phyloP scores from a whole-genome alignment of 2,888 invertebrate species.

The Drosophila phalerata region DNA sequence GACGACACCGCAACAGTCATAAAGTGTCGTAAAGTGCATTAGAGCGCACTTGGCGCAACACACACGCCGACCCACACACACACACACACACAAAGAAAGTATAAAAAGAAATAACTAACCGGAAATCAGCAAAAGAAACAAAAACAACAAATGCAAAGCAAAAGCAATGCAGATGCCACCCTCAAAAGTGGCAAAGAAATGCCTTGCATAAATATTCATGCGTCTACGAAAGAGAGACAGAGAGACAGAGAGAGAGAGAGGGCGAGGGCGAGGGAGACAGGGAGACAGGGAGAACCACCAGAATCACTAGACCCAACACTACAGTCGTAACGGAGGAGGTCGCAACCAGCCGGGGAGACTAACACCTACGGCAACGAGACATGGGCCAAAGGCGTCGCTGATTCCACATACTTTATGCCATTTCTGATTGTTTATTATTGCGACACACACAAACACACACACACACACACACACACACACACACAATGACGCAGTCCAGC shows the following conservation, averaged over 20 bases:
- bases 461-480: neutral
- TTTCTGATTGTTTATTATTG: slow-evolving; percentile 81
- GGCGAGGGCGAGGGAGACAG: neutral
- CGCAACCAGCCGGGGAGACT: slow-evolving; percentile 57
- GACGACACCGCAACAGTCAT: slow-evolving; percentile 58
- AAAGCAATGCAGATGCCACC: slow-evolving; percentile 42
- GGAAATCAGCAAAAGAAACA: slow-evolving; percentile 44
- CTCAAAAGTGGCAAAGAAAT: slow-evolving; percentile 44
- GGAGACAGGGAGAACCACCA: slow-evolving; percentile 2
- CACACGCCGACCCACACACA: slow-evolving; percentile 32
- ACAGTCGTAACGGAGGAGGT: no score
- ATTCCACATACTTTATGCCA: slow-evolving; percentile 75
- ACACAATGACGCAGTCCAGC: neutral
- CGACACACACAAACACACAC: slow-evolving; percentile 50
- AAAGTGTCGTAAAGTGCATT: slow-evolving; percentile 80
- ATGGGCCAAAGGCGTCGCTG: slow-evolving; percentile 46
- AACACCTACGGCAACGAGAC: slow-evolving; percentile 58
- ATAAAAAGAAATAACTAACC: slow-evolving; percentile 42
- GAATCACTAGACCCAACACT: slow-evolving; percentile 12
- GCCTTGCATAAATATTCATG: slow-evolving; percentile 74
- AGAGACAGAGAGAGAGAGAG: slow-evolving; percentile 1
- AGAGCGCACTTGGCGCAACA: slow-evolving; percentile 72
- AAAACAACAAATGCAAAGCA: slow-evolving; percentile 29
- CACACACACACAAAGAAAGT: slow-evolving; percentile 8
- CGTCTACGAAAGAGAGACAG: slow-evolving; percentile 21